Evolutionary conservation across 2,797 vertebrate species (phyloP).

Genomic region (Lacerta agilis): DNA sequence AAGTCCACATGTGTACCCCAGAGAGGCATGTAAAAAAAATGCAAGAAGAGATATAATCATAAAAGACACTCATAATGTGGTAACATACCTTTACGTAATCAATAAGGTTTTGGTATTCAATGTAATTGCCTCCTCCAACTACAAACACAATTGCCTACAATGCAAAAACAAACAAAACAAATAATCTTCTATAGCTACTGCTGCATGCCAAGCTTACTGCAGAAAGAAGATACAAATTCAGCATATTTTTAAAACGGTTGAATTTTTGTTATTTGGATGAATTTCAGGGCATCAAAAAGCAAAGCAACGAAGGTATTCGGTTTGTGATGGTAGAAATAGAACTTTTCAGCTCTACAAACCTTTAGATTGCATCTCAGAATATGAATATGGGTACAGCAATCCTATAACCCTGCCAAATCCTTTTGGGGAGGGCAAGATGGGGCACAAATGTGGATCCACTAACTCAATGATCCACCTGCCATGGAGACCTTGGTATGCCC

Average conservation of each 20-base stretch:
- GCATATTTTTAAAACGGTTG: background rate
- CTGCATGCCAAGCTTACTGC: slow-evolving; percentile 9
- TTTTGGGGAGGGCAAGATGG: too few relatives aligned
- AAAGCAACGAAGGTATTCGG: background rate
- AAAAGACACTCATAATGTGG: slow-evolving; percentile 14
- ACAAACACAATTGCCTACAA: slow-evolving; percentile 95
- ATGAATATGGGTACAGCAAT: background rate
- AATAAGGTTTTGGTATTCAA: slow-evolving; percentile 97
- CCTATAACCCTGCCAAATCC: background rate
- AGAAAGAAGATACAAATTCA: background rate
- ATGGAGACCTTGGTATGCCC: too few relatives aligned
- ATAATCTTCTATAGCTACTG: slow-evolving; percentile 6
- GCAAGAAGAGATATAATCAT: background rate
- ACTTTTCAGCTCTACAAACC: too few relatives aligned
- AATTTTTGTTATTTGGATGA: slow-evolving; percentile 16
- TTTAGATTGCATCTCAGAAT: too few relatives aligned
- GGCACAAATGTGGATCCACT: too few relatives aligned
- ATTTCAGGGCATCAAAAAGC: background rate
- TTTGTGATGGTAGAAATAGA: background rate
- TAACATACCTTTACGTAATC: slow-evolving; percentile 92
- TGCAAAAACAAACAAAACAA: slow-evolving; percentile 41
- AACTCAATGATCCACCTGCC: too few relatives aligned
- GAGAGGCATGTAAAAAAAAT: background rate
- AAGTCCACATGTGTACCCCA: background rate
- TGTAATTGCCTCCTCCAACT: slow-evolving; percentile 97